Conservation (phyloP, 2,888 invertebrate species). For the Caenorhabditis sulstoni region DNA sequence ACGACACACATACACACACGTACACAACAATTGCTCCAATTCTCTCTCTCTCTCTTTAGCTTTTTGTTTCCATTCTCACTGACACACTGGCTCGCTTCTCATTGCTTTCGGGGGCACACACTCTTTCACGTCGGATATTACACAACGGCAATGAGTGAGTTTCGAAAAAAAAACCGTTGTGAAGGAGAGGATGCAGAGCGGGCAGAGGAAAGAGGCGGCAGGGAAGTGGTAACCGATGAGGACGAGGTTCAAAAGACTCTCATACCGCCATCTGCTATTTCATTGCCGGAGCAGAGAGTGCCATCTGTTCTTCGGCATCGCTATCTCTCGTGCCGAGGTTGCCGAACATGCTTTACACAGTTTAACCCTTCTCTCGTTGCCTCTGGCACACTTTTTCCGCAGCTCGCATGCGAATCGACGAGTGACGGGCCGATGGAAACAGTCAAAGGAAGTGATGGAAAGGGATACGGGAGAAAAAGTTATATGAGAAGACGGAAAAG, state of each 20-base stretch:
- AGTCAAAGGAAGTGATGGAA: constrained; percentile 46
- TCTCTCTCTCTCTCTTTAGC: constrained; percentile 7
- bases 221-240: constrained; percentile 46
- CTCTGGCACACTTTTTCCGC: constrained; percentile 13
- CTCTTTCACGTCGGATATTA: constrained; percentile 43
- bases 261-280: constrained; percentile 53
- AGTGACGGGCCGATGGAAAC: constrained; percentile 46
- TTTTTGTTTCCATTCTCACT: constrained; percentile 30
- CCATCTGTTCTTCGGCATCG: constrained; percentile 45
- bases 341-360: constrained; percentile 60
- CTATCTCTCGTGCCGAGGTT: constrained; percentile 10
- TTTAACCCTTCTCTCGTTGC: constrained; percentile 1
- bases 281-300: constrained; percentile 43
- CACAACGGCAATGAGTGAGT: constrained; percentile 25
- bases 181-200: neutral
- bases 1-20: neutral
- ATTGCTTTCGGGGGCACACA: neutral
- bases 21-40: constrained; percentile 46
- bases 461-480: constrained; percentile 49
- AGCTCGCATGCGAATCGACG: constrained; percentile 20
- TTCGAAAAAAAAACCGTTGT: constrained; percentile 48
- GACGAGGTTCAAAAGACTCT: constrained; percentile 55
- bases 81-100: constrained; percentile 30
- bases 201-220: neutral
- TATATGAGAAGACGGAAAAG: constrained; percentile 31